Evolutionary conservation across 1,140 invertebrate species (phyloP).

Genomic region (Zaprionus vittiger): DNA sequence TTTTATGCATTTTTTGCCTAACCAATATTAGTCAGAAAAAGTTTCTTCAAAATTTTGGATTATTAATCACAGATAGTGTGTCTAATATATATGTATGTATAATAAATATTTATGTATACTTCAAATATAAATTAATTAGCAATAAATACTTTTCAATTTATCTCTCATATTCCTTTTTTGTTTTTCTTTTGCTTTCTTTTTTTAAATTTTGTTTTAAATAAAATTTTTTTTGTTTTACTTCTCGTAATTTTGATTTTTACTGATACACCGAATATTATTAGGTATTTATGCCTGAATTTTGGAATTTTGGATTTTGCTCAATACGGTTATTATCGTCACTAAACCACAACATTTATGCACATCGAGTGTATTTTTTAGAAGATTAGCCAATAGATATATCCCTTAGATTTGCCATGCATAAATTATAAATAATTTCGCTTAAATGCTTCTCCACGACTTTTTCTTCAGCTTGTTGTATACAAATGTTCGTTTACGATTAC

Average conservation of each 20-base stretch:
- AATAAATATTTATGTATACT: slow-evolving; percentile 83
- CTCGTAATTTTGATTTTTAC: slow-evolving; percentile 15
- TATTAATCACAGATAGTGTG: slow-evolving; percentile 85
- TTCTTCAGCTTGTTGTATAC: slow-evolving; percentile 34
- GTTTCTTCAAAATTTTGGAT: slow-evolving; percentile 85
- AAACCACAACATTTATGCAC: slow-evolving; percentile 81
- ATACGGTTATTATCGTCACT: slow-evolving; percentile 58
- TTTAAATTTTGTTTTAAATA: slow-evolving; percentile 45
- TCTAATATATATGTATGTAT: slow-evolving; percentile 84
- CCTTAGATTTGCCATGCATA: slow-evolving; percentile 35
- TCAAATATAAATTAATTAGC: slow-evolving; percentile 83
- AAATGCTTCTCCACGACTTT: slow-evolving; percentile 59
- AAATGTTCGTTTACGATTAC: slow-evolving; percentile 48
- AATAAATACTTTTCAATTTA: slow-evolving; percentile 74
- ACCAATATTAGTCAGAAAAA: slow-evolving; percentile 83
- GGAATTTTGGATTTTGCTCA: slow-evolving; percentile 53
- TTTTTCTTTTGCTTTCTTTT: slow-evolving; percentile 23
- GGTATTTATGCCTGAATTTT: slow-evolving; percentile 38
- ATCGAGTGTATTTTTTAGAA: slow-evolving; percentile 68
- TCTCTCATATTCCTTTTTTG: slow-evolving; percentile 35
- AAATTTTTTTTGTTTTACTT: slow-evolving; percentile 41
- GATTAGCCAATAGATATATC: slow-evolving; percentile 65
- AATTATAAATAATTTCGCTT: slow-evolving; percentile 50
- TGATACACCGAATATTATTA: slow-evolving; percentile 40
- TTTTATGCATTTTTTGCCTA: slow-evolving; percentile 58